Evolutionary conservation across 35 echinoderm and acorn worm species (phyloP).

Genomic region (Apostichopus japonicus): DNA sequence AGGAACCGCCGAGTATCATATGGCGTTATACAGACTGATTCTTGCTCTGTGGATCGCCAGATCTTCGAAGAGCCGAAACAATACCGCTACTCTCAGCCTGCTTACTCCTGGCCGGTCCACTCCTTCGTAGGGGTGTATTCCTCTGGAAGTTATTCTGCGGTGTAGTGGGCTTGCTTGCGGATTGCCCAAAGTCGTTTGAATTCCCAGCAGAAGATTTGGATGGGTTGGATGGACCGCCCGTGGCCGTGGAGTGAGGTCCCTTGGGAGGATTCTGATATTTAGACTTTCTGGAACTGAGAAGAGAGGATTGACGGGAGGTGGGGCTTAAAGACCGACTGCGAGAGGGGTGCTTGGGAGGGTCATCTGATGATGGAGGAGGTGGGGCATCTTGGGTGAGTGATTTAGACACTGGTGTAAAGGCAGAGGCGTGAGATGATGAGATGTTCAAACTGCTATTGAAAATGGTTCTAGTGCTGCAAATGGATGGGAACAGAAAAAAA

Average conservation of each 20-base stretch:
- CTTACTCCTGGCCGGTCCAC: conserved; percentile 11
- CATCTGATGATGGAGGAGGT: background rate
- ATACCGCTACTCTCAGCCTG: background rate
- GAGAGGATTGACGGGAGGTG: conserved; percentile 7
- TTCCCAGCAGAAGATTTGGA: background rate
- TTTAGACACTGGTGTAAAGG: conserved; percentile 36
- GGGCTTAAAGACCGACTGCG: conserved; percentile 34
- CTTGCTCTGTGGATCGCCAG: conserved; percentile 22
- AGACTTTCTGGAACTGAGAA: conserved; percentile 17
- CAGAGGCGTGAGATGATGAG: background rate
- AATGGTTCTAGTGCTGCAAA: conserved; percentile 34
- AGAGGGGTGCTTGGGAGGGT: background rate
- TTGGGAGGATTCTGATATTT: background rate
- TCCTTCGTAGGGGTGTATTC: conserved; percentile 21
- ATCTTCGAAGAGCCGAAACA: background rate
- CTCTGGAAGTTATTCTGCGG: conserved; percentile 25
- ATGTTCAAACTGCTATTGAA: conserved; percentile 22
- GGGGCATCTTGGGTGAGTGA: conserved; percentile 1
- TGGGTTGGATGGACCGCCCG: background rate
- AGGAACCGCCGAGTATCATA: too few relatives aligned
- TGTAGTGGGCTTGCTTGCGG: background rate
- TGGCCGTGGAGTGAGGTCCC: background rate
- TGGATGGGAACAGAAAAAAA: background rate
- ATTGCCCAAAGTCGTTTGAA: background rate
- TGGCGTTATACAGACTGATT: background rate